A percentile compares a stretch with the other conserved stretches of the same genome.
Conservation (phyloP, 2,888 invertebrate genomes). For the Ornithoptera alexandrae region DNA sequence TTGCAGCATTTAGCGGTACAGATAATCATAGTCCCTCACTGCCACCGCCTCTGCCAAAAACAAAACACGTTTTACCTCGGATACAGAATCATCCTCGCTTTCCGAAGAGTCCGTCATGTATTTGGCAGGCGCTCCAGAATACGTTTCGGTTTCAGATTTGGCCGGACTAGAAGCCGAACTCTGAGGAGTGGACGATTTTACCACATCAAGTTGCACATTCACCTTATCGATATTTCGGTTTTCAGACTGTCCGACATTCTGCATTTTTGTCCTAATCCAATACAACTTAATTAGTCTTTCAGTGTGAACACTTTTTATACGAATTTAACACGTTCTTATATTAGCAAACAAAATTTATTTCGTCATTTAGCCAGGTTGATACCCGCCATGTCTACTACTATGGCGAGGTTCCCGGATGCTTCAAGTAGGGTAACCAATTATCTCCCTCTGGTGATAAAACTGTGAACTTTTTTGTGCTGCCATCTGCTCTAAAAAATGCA, state of each 20-base stretch:
- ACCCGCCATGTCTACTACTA: slow-evolving; percentile 91
- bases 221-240: slow-evolving; percentile 90
- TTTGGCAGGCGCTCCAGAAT: slow-evolving; percentile 90
- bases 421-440: slow-evolving; percentile 79
- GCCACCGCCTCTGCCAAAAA: slow-evolving; percentile 78
- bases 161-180: slow-evolving; percentile 90
- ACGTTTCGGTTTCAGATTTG: slow-evolving; percentile 92
- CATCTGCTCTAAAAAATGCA: slow-evolving; percentile 63
- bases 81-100: slow-evolving; percentile 97
- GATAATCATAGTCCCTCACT: slow-evolving; percentile 78
- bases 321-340: slow-evolving; percentile 79
- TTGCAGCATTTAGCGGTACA: slow-evolving; percentile 82
- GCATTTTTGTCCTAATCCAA: slow-evolving; percentile 89
- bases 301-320: slow-evolving; percentile 77
- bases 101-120: slow-evolving; percentile 96
- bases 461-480: slow-evolving; percentile 61
- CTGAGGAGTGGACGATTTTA: slow-evolving; percentile 90
- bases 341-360: slow-evolving; percentile 81
- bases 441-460: slow-evolving; percentile 69
- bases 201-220: slow-evolving; percentile 85
- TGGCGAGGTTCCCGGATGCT: slow-evolving; percentile 86
- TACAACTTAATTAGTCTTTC: slow-evolving; percentile 78
- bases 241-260: slow-evolving; percentile 94
- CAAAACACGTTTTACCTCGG: slow-evolving; percentile 90
- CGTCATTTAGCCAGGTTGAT: slow-evolving; percentile 84